Base-by-base conservation (phyloP, 2,888 invertebrate genomes). In the Strigamia transsilvanica region DNA sequence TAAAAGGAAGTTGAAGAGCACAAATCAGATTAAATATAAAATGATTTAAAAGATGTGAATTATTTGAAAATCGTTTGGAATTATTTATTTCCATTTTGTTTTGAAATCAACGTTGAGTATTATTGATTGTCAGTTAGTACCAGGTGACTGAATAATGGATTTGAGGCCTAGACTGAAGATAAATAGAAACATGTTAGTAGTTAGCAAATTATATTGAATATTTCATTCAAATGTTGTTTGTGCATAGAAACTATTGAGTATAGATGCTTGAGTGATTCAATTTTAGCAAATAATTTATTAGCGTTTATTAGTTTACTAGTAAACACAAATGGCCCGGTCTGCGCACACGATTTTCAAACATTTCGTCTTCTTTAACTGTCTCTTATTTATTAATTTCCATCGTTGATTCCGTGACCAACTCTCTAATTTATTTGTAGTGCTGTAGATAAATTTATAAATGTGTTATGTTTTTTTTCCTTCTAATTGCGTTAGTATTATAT, bases 251-350 rank as follows among this genome's bases (percentile, higher is more conserved):
- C 2, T 18, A 18, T 56, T 56, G 18, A 15, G 56, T 18, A 5
- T 46, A 46, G 13, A 12, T n/a, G 46, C 38, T 56, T 56, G 4
- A 56, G n/a, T 18, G 7, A 18, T 18, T 56, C 9, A 56, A 56
- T 73, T 73, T 23, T 73, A 73, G n/a, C 23, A 27, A 73, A 27
- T 12, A 56, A 18, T 15, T 73, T 73, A 9, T 38, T 27, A 12
- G 13, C 23, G 12, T 27, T 73, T 73, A 73, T 73, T 73, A 73
- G 73, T 73, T 73, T 32, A 73, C 12, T 73, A 23, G 73, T 23
- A 73, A 73, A 27, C 7, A 73, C 73, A 32, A 23, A 73, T 73
- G 73, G 73, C 73, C 73, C 73, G 73, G 73, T 73, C 73, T 73
- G 73, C 73, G 73, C 73, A 73, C 73, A 73, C 73, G n/a, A 73